phyloP scores from a whole-genome alignment of 2,113 vertebrate genomes.

The Madoqua kirkii region DNA sequence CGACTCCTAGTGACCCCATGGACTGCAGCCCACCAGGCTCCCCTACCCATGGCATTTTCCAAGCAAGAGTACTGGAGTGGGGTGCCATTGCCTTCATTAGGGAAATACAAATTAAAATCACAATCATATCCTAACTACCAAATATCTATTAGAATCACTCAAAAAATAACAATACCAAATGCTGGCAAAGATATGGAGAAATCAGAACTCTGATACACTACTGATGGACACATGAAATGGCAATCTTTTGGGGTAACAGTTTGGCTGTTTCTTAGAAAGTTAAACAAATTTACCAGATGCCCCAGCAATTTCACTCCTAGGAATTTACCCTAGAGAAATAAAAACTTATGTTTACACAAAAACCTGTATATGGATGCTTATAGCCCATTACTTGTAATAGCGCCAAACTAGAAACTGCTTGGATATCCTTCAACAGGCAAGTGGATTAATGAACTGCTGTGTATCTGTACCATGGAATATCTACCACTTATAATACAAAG shows the following conservation, averaged over 20 bases:
- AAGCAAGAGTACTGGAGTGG: too few species aligned
- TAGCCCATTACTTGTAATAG: not conserved
- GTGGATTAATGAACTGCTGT: not conserved
- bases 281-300: not conserved
- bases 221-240: not conserved
- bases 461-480: fast-evolving
- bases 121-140: not conserved
- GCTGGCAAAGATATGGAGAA: not conserved
- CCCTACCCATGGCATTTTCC: too few species aligned
- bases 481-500: not conserved
- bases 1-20: too few species aligned
- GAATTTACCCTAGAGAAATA: not conserved
- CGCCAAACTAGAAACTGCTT: not conserved
- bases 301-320: not conserved
- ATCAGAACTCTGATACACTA: not conserved
- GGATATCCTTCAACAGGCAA: not conserved
- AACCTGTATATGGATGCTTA: too few species aligned
- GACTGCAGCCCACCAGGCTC: too few species aligned
- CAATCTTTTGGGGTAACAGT: not conserved
- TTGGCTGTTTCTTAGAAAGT: not conserved
- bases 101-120: not conserved
- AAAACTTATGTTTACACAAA: not conserved
- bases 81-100: not conserved
- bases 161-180: not conserved
- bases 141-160: not conserved